Percentiles rank a stretch among this genome's conserved stretches.
phyloP scores from a whole-genome alignment of 2,888 invertebrate genomes.

The Autographa gamma region DNA sequence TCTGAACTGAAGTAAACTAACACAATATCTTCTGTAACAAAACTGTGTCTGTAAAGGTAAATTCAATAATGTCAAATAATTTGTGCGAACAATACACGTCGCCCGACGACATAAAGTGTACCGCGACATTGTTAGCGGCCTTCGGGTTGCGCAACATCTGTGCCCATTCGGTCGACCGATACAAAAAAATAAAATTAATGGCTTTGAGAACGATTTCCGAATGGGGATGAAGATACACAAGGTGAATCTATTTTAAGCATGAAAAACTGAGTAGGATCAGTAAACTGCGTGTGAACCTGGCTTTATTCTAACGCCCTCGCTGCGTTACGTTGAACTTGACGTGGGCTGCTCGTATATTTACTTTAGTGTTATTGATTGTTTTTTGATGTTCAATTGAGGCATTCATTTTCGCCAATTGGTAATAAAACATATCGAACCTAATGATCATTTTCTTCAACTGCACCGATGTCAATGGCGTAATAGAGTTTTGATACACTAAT shows the following conservation, averaged over 20 bases:
- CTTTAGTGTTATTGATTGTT: slow-evolving; percentile 26
- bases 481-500: slow-evolving; percentile 1
- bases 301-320: slow-evolving; percentile 28
- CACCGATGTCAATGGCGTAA: neutral
- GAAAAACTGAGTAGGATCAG: slow-evolving; percentile 24
- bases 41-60: slow-evolving; percentile 21
- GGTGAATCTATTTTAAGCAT: slow-evolving; percentile 17
- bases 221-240: slow-evolving; percentile 28
- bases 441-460: neutral
- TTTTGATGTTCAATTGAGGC: slow-evolving; percentile 30
- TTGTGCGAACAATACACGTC: slow-evolving; percentile 51
- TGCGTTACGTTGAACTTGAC: slow-evolving; percentile 34
- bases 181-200: slow-evolving; percentile 59
- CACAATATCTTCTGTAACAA: neutral
- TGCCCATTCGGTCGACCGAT: slow-evolving; percentile 57
- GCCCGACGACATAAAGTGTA: slow-evolving; percentile 49
- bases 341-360: slow-evolving; percentile 34
- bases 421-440: neutral
- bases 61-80: slow-evolving; percentile 63
- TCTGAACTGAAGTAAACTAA: neutral
- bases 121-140: slow-evolving; percentile 61
- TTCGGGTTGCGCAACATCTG: slow-evolving; percentile 71
- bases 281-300: slow-evolving; percentile 24
- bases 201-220: slow-evolving; percentile 41
- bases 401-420: slow-evolving; percentile 7